Base-by-base conservation (phyloP, 2,888 invertebrate species). In the Autographa pulchrina region DNA sequence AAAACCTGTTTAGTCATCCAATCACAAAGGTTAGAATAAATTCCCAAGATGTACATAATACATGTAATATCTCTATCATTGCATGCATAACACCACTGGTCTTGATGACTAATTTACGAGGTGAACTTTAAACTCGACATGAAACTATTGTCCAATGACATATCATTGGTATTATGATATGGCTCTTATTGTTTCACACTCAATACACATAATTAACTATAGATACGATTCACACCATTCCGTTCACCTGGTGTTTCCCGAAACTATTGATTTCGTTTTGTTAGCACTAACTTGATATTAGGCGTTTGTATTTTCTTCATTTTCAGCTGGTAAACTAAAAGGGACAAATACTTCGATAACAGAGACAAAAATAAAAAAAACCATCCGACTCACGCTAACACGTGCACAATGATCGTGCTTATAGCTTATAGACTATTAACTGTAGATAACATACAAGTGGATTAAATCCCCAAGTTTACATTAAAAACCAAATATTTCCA, bases 71-170 rank as follows among this genome's bases (percentile, higher is more conserved):
- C 48, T n/a, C n/a, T n/a, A n/a, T n/a, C 48, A 48, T 7, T 48
- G 48, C 48, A 48, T n/a, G 7, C 48, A n/a, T 48, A 48, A n/a
- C 8, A n/a, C 14, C n/a, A n/a, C 16, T 48, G n/a, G 48, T 48
- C 48, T n/a, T n/a, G n/a, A n/a, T 48, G 48, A 48, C 48, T 48
- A 48, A 48, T 48, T 48, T 48, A 48, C 48, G 48, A 48, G 48
- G n/a, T 7, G n/a, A 48, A 48, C 48, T 48, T 48, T 48, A 48
- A 48, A 48, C 48, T n/a, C 48, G 7, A 48, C n/a, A 48, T n/a
- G 48, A 48, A 48, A 48, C 48, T 16, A 16, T 48, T 48, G 48
- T 48, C 16, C 48, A 48, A n/a, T n/a, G 48, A 48, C n/a, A 48
- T n/a, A 48, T 48, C 48, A 48, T 48, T 7, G n/a, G 48, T n/a